Evolutionary conservation across 2,113 vertebrate species (phyloP).

Genomic region (Galbula dea): DNA sequence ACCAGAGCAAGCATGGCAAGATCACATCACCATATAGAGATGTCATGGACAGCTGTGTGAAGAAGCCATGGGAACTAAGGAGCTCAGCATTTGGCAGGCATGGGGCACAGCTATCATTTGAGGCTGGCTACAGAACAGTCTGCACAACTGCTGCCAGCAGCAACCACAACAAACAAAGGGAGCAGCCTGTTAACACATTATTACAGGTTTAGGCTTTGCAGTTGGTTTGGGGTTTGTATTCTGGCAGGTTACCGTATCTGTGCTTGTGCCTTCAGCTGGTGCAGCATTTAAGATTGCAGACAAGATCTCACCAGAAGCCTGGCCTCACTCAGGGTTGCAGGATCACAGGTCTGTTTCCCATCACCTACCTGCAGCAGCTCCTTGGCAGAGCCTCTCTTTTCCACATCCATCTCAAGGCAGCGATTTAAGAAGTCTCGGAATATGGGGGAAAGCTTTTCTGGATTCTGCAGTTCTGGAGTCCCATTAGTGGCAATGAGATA

Average conservation of each 20-base stretch:
- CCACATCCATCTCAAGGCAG: slow-evolving; percentile 97
- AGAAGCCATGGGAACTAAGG: fast-evolving
- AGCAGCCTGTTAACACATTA: neutral
- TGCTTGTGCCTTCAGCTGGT: neutral
- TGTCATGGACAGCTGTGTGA: neutral
- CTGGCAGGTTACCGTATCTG: neutral
- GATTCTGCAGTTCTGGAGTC: slow-evolving; percentile 95
- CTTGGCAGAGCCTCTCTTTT: slow-evolving; percentile 93
- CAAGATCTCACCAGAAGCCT: neutral
- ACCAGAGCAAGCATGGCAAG: neutral
- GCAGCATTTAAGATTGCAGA: neutral
- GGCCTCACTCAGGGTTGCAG: neutral
- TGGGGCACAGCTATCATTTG: neutral
- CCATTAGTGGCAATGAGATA: slow-evolving; percentile 98
- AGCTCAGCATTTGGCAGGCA: neutral
- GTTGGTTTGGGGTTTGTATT: neutral
- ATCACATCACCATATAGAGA: neutral
- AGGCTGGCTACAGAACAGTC: neutral
- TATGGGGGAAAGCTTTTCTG: slow-evolving; percentile 87
- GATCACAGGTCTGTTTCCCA: neutral
- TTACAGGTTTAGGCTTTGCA: neutral
- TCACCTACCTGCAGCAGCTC: slow-evolving; percentile 88
- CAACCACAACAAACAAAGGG: neutral
- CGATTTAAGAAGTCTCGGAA: slow-evolving; percentile 94
- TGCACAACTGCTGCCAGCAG: neutral